These are phyloP conservation scores for Pangasius djambal DNA, from an alignment of 2,797 vertebrate species.

Conservation along the genomic window DNA sequence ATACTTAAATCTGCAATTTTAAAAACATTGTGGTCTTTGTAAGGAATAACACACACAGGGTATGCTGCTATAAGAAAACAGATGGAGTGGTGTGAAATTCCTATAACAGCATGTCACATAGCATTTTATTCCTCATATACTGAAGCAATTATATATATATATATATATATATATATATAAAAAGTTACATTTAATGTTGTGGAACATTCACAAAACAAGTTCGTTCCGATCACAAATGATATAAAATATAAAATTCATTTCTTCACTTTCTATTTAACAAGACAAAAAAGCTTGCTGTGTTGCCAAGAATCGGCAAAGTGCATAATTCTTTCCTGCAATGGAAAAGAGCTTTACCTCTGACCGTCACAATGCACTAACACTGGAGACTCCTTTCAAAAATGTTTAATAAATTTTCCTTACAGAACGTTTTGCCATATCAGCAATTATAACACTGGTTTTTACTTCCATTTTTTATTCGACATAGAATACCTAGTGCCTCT, in stretches of 20 bases:
- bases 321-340: neutral
- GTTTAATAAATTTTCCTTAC: no score
- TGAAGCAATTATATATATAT: no score
- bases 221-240: neutral
- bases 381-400: no score
- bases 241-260: neutral
- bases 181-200: neutral
- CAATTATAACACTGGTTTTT: neutral
- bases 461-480: neutral
- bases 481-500: neutral
- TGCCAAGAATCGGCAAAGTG: neutral
- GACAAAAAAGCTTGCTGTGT: no score
- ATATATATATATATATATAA: no score
- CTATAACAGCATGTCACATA: neutral
- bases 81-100: neutral
- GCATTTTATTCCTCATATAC: neutral
- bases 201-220: neutral
- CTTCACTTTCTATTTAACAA: neutral
- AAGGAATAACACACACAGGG: neutral
- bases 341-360: neutral
- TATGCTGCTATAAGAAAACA: neutral
- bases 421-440: no score
- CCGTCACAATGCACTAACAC: no score
- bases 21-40: neutral
- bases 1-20: neutral